Evolutionary conservation across 2,888 invertebrate genomes (phyloP).

Genomic region (Scaptomyza cyrtandrae): DNA sequence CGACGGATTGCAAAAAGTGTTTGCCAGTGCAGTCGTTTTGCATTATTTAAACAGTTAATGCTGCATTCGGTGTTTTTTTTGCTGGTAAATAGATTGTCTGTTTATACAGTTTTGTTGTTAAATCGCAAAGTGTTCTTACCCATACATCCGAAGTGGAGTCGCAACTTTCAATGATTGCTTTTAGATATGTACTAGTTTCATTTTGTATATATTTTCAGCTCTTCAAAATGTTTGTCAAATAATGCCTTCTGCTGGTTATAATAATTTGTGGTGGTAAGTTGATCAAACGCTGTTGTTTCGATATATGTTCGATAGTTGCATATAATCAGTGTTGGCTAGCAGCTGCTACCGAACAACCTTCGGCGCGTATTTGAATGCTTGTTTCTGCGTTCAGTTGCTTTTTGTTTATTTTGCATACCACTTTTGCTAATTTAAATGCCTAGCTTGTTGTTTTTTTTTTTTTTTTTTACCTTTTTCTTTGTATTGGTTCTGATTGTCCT

Average conservation of each 20-base stretch:
- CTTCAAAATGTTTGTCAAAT: slow-evolving; percentile 17
- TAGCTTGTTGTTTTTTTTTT: slow-evolving; percentile 1
- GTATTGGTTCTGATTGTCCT: slow-evolving; percentile 5
- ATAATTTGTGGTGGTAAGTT: slow-evolving; percentile 25
- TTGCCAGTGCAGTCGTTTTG: not conserved
- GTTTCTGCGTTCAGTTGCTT: not conserved
- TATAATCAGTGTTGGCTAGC: slow-evolving; percentile 24
- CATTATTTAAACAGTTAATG: slow-evolving; percentile 1
- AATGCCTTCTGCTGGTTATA: not conserved
- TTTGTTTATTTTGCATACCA: not conserved
- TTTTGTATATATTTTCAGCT: not conserved
- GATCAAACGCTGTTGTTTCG: slow-evolving; percentile 6
- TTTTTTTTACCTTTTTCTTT: slow-evolving; percentile 12
- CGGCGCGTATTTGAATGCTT: slow-evolving; percentile 35
- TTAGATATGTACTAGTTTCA: not conserved
- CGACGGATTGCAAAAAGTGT: not conserved
- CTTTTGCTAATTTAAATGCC: slow-evolving; percentile 14
- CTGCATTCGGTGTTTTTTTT: not conserved
- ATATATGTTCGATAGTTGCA: slow-evolving; percentile 20
- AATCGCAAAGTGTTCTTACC: not conserved
- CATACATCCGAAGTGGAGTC: not conserved
- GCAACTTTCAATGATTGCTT: not conserved
- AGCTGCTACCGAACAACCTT: fast-evolving
- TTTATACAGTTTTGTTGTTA: not conserved
- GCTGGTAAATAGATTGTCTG: not conserved